Base-by-base conservation (phyloP, 1,140 invertebrate species). In the Papilio aristodemus region DNA sequence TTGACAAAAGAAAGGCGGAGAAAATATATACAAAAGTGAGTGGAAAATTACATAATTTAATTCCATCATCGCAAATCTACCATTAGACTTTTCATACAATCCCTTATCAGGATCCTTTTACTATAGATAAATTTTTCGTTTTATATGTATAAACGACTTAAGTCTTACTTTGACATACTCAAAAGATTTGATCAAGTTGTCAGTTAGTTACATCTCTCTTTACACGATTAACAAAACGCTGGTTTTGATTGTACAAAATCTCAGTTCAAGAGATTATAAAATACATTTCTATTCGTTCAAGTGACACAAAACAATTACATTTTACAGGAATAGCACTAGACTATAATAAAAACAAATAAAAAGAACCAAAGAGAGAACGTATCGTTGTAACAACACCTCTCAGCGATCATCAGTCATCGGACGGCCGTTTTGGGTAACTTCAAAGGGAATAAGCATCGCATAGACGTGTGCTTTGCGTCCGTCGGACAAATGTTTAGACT, bases 401-500 rank as follows among this genome's bases (percentile, higher is more conserved):
- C 22, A 59, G 27, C 27, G 32, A 60, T 60, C 58, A 36, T 60
- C 58, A 60, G 14, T 60, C 58, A 38, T 60, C 27, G 58, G 27
- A 36, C 54, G 22, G 25, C 1, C 32, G 58, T 60, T 60, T 38
- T 36, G 27, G 32, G 14, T 36, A 36, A 60, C 58, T 60, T 60
- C 58, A 60, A 60, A 60, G 58, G 36, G 58, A 5, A 13, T 10
- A 27, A 27, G 14, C 54, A 60, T 1, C 19, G 32, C 17, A 60
- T 60, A 60, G 58, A 60, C 27, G 58, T 36, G 32, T 60, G 27
- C 58, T 32, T 58, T 32, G 8, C 54, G 54, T 58, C 32, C 14
- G 25, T 36, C 8, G 25, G 13, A 6, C 58, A 38, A 60, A 60
- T 60, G 58, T 60, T 60, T 60, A 60, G 58, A 60, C 58, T 36